Percentiles rank a stretch among this genome's conserved stretches.
phyloP scores from a whole-genome alignment of 2,113 vertebrate species.

The Tenebrosternarchus preto region DNA sequence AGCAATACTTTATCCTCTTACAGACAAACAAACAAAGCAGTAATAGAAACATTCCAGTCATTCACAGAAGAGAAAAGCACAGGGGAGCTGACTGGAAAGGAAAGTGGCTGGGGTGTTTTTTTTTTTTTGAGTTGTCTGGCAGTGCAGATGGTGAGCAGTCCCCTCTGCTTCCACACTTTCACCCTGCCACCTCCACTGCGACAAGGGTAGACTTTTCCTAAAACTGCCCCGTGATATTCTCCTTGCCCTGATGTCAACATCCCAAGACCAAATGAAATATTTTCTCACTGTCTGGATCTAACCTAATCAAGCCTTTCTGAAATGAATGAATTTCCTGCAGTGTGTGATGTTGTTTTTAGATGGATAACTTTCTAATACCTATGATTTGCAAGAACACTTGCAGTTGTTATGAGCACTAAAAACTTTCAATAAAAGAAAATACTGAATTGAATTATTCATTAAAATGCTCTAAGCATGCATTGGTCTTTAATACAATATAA shows the following conservation, averaged over 20 bases:
- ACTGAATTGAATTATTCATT: conserved; percentile 15
- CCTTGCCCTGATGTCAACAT: conserved; percentile 4
- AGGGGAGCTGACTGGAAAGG: conserved; percentile 25
- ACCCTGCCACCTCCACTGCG: background rate
- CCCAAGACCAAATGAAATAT: conserved; percentile 35
- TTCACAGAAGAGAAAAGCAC: conserved; percentile 38
- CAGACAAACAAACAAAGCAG: conserved; percentile 64
- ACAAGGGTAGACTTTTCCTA: conserved; percentile 48
- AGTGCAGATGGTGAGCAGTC: conserved; percentile 15
- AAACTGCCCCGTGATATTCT: conserved; percentile 16
- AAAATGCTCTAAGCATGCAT: background rate
- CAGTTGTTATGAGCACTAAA: conserved; percentile 16
- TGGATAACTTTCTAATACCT: conserved; percentile 9
- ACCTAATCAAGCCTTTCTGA: conserved; percentile 22
- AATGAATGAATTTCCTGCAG: conserved; percentile 2
- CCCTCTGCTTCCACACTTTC: background rate
- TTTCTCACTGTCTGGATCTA: conserved; percentile 37
- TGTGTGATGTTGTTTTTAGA: conserved; percentile 37
- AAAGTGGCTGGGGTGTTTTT: conserved; percentile 55
- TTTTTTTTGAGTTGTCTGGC: conserved; percentile 58
- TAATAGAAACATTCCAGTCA: conserved; percentile 67
- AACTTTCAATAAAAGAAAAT: background rate
- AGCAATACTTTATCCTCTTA: conserved; percentile 39
- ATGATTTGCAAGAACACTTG: conserved; percentile 31
- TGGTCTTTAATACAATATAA: conserved; percentile 10